Base-by-base conservation (phyloP, 1,140 invertebrate genomes). In the Pseudobourletiella spinata region DNA sequence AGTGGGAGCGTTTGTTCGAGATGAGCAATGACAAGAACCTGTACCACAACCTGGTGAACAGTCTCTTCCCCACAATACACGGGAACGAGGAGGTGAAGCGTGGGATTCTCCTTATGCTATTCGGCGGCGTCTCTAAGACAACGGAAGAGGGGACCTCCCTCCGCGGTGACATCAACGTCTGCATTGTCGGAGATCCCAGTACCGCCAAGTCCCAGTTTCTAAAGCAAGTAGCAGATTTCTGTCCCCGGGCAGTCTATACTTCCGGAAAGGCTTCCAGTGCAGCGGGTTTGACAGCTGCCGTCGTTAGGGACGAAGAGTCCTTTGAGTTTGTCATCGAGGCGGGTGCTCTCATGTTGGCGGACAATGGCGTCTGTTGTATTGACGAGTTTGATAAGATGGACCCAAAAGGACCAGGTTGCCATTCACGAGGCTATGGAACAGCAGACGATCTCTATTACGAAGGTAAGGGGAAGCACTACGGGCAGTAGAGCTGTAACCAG, bases 381-480 rank as follows among this genome's bases (percentile, higher is more conserved):
- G 96, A 99, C 74, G 96, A 99, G 79, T 99, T 99, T 78, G 97
- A 99, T 73, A 99, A 99, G 80, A 99, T 99, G 97, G 96, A 99
- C 75, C 81, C 82, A 1, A 84, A 85, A 61, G n/a, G 96, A 99
- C 82, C 95, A 98, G 76, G 95, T 99, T 4, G 96, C 97, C 26
- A 99, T 98, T 73, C 96, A 99, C 77, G 97, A 99, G 80, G 97
- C 96, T 50, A 99, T 99, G 97, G 97, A 99, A 82, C 97, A 99
- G 74, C 97, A 99, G 77, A 99, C 96, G 0, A 99, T 99, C 72
- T 97, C 95, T 1, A 85, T 99, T 56, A 95, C 97, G 0, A 98
- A 99, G 78, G 83, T 84, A 72, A 68, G 39, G 62, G 55, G 24
- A 50, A 28, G 51, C 55, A 57, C 22, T n/a, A n/a, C n/a, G n/a